Conservation (phyloP, 1,140 invertebrate species). For the Reticulitermes speratus region DNA sequence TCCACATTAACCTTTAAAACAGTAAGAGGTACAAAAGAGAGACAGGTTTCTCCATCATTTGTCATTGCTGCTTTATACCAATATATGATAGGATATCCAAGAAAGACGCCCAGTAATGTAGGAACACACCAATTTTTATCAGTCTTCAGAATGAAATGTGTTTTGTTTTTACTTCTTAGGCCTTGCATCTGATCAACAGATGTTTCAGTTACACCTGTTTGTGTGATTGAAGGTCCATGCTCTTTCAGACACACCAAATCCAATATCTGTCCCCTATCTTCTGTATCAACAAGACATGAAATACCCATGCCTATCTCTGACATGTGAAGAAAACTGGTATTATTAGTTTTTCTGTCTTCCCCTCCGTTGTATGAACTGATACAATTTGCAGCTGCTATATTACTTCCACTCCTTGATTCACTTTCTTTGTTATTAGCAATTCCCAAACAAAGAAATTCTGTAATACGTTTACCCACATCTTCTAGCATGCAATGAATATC, state of each 20-base stretch:
- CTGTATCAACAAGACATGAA: too few species aligned
- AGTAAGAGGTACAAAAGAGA: conserved; percentile 2
- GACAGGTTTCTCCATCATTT: background rate
- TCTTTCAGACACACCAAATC: background rate
- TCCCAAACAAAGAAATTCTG: background rate
- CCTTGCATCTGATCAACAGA: background rate
- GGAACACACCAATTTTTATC: conserved; percentile 24
- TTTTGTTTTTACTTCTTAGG: background rate
- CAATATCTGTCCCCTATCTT: too few species aligned
- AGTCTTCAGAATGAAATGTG: background rate
- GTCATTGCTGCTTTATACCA: background rate
- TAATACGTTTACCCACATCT: background rate
- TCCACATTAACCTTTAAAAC: conserved; percentile 23
- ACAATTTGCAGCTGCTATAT: too few species aligned
- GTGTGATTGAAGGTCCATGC: background rate
- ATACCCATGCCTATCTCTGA: too few species aligned
- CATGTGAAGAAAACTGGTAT: too few species aligned
- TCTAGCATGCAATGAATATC: background rate
- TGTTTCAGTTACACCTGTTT: background rate
- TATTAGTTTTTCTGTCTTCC: too few species aligned
- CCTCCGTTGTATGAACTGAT: too few species aligned
- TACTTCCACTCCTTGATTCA: background rate
- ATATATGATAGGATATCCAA: conserved; percentile 26
- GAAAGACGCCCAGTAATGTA: conserved; percentile 21
- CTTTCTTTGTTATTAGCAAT: background rate